Base-by-base conservation (phyloP, 2,113 vertebrate genomes). In the Sander vitreus region DNA sequence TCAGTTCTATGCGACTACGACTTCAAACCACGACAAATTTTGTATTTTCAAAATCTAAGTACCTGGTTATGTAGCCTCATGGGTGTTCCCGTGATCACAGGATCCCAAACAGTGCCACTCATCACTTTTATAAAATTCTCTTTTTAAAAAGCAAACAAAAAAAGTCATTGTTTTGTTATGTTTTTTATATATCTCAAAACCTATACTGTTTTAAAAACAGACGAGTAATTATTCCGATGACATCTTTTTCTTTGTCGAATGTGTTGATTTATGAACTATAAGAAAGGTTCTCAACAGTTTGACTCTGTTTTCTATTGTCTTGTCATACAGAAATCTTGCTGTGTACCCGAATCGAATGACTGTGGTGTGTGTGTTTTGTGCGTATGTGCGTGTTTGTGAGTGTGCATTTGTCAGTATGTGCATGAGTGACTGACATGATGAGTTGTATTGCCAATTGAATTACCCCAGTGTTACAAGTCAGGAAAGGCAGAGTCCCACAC, bases 381-480 rank as follows among this genome's bases (percentile, higher is more conserved):
- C 50, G 50, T 64, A 19, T 54, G 67, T 76, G 81, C 54, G 55
- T 48, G 70, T 85, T 59, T 71, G 67, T 91, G 83, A 53, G 57
- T 69, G 62, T 78, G 73, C 30, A 4, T 77, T 54, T 55, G 48
- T 80, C 25, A 16, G 59, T 70, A 27, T 78, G 76, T 54, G 64
- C 53, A 71, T 47, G 66, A 78, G 55, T 84, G 87, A 82, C 62
- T 91, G 87, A 88, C 43, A 55, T 64, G 60, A 89, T 2, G 60
- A 84, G 91, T 91, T 90, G 79, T 81, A 80, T 92, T 93, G 89
- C 88, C 91, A 93, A 92, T 88, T 84, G 48, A 85, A 82, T 86
- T 54, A 65, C 72, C 73, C 80, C 82, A 87, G 81, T 91, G 88
- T 91, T 91, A 66, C 64, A 83, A 79, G 78, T 86, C 77, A 73